phyloP scores from a whole-genome alignment of 2,888 invertebrate genomes.

The Macaria liturata region DNA sequence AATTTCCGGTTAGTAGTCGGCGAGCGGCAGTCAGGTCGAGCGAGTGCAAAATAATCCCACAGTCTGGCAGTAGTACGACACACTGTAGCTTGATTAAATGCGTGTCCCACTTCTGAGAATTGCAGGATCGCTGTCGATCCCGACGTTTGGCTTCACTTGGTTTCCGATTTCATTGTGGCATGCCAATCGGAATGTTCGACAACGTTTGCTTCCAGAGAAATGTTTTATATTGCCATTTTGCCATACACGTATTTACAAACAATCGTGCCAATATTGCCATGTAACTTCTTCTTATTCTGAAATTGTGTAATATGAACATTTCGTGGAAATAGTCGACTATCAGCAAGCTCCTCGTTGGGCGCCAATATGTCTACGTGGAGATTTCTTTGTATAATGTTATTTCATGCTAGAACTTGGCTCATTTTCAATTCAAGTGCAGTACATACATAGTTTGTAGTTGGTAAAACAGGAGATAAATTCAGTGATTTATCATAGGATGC shows the following conservation, averaged over 20 bases:
- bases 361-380: slow-evolving; percentile 34
- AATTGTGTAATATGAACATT: slow-evolving; percentile 6
- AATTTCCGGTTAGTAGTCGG: slow-evolving; percentile 4
- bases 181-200: slow-evolving; percentile 27
- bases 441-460: slow-evolving; percentile 18
- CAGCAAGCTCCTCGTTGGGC: slow-evolving; percentile 33
- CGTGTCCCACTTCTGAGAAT: slow-evolving; percentile 38
- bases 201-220: slow-evolving; percentile 2
- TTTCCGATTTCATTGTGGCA: slow-evolving; percentile 34
- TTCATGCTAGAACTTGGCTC: slow-evolving; percentile 21
- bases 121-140: slow-evolving; percentile 33
- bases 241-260: background rate
- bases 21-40: background rate
- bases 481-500: slow-evolving; percentile 39
- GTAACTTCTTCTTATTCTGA: slow-evolving; percentile 4
- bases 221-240: slow-evolving; percentile 6
- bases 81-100: slow-evolving; percentile 40
- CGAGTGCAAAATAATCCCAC: slow-evolving; percentile 26
- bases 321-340: slow-evolving; percentile 1
- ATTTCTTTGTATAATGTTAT: slow-evolving; percentile 18
- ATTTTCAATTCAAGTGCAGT: slow-evolving; percentile 22
- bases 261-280: slow-evolving; percentile 18
- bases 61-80: slow-evolving; percentile 20
- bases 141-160: slow-evolving; percentile 41
- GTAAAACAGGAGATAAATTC: slow-evolving; percentile 24